Conservation (phyloP, 2,113 vertebrate species). For the Centropristis striata region DNA sequence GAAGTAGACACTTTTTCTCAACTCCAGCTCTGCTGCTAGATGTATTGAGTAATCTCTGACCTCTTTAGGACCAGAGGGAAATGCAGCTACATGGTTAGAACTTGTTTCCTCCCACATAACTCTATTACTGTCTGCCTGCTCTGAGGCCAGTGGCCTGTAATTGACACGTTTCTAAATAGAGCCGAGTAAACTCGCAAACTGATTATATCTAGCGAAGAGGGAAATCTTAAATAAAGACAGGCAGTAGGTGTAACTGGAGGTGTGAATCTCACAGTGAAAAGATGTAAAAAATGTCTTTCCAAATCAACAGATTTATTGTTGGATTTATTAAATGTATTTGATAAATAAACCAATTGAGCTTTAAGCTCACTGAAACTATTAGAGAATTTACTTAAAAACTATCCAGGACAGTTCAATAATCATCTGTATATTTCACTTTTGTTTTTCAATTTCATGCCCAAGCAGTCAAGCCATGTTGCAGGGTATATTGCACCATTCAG, state of each 20-base stretch:
- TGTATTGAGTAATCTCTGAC: not conserved
- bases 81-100: constrained; percentile 22
- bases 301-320: not conserved
- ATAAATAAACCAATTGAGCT: not conserved
- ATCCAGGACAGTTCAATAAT: constrained; percentile 36
- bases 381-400: constrained; percentile 35
- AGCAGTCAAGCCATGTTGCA: constrained; percentile 67
- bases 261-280: not conserved
- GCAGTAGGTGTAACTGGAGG: not conserved
- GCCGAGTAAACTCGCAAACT: not conserved
- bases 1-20: not conserved
- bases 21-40: not conserved
- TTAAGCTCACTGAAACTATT: constrained; percentile 20
- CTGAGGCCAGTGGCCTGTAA: not conserved
- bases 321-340: not conserved
- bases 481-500: constrained; percentile 69
- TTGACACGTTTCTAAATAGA: constrained; percentile 1
- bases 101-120: not conserved
- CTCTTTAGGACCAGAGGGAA: constrained; percentile 13
- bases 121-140: constrained; percentile 6
- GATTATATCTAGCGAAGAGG: not conserved
- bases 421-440: constrained; percentile 67
- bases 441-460: constrained; percentile 80
- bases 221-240: not conserved
- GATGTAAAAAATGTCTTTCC: not conserved